Conservation (phyloP, 2,888 invertebrate genomes). For the Hyles lineata region DNA sequence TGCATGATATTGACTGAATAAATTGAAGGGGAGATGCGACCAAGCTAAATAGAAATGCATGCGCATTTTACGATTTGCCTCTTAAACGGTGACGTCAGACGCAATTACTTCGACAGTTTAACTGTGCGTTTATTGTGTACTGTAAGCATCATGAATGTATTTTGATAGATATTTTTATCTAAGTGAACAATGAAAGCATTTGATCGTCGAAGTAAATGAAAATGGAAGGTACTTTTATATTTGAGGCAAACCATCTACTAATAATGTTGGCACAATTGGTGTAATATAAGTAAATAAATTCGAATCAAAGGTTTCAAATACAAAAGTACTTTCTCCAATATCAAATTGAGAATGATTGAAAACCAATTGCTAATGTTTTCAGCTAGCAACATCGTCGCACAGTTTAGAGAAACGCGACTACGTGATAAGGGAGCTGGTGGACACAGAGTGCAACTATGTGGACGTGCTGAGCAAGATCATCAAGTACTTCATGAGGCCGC, state of each 20-base stretch:
- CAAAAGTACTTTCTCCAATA: neutral
- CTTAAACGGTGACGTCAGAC: neutral
- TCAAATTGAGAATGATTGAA: neutral
- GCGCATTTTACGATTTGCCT: neutral
- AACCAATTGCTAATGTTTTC: constrained; percentile 42
- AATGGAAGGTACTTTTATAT: neutral
- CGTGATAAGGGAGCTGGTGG: constrained; percentile 95
- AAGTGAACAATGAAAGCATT: neutral
- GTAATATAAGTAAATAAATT: too few species aligned
- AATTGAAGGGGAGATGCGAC: neutral
- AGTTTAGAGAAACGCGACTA: constrained; percentile 95
- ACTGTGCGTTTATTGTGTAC: neutral
- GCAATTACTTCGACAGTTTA: neutral
- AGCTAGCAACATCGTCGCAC: constrained; percentile 83
- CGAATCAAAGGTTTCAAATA: neutral
- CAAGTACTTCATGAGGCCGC: constrained; percentile 91
- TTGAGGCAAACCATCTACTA: neutral
- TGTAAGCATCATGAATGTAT: neutral
- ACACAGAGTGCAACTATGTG: constrained; percentile 98
- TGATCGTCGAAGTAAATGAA: neutral
- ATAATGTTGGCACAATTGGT: too few species aligned
- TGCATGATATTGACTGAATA: neutral
- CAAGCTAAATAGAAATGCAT: neutral
- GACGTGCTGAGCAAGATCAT: constrained; percentile 95
- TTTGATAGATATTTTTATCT: neutral